Evolutionary conservation across 1,140 invertebrate species (phyloP).

Genomic region (Ostrea denselamellosa): DNA sequence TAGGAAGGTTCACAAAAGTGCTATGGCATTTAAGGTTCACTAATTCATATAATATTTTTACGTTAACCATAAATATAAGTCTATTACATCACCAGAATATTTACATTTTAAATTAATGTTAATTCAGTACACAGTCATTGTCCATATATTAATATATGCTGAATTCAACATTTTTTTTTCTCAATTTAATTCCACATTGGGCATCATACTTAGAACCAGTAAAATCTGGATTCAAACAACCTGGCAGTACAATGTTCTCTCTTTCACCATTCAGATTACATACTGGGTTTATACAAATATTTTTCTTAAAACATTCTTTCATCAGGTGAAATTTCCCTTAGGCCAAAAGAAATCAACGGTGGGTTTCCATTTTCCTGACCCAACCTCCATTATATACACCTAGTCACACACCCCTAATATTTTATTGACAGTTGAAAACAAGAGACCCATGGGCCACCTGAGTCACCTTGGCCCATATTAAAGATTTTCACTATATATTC

Average conservation of each 20-base stretch:
- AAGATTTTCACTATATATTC: too few relatives aligned
- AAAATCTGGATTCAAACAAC: not conserved
- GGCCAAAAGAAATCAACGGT: too few relatives aligned
- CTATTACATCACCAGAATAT: not conserved
- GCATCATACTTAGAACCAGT: not conserved
- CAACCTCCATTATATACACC: too few relatives aligned
- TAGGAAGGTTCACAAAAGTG: not conserved
- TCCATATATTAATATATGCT: not conserved
- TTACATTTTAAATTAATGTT: conserved; percentile 20
- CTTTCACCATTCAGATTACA: not conserved
- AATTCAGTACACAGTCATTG: not conserved
- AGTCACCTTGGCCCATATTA: too few relatives aligned
- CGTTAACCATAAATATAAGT: not conserved
- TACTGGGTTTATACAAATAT: not conserved
- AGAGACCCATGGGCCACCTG: too few relatives aligned
- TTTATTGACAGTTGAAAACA: too few relatives aligned
- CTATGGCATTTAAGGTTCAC: conserved; percentile 2
- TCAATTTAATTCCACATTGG: not conserved
- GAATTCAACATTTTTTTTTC: not conserved
- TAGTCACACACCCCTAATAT: too few relatives aligned
- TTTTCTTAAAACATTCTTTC: too few relatives aligned
- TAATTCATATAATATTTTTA: not conserved
- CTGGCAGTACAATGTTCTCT: not conserved
- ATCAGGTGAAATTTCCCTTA: too few relatives aligned
- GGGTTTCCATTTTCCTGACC: too few relatives aligned